A percentile compares a stretch with the other conserved stretches of the same genome.
phyloP scores from a whole-genome alignment of 1,140 invertebrate genomes.

The Heliconius congener region DNA sequence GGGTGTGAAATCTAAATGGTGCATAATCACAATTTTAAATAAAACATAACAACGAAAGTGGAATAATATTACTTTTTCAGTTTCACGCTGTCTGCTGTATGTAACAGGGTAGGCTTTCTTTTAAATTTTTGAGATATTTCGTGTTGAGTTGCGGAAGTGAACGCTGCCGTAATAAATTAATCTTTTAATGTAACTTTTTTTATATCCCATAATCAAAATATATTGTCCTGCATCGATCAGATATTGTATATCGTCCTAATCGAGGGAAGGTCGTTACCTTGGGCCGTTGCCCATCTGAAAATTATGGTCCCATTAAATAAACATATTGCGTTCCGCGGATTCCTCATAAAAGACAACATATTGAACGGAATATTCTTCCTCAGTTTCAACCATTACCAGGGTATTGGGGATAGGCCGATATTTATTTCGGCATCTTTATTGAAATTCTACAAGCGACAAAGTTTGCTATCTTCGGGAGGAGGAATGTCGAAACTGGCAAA shows the following conservation, averaged over 20 bases:
- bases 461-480: slow-evolving; percentile 49
- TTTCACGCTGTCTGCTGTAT: too few species aligned
- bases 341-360: slow-evolving; percentile 68
- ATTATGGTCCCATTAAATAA: slow-evolving; percentile 64
- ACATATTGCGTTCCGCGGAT: slow-evolving; percentile 63
- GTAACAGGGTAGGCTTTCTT: too few species aligned
- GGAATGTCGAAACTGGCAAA: slow-evolving; percentile 46
- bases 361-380: slow-evolving; percentile 52
- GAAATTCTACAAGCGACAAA: slow-evolving; percentile 69
- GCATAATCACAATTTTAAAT: background rate
- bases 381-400: slow-evolving; percentile 43
- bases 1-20: slow-evolving; percentile 5
- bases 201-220: slow-evolving; percentile 9
- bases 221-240: background rate
- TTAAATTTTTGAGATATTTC: too few species aligned
- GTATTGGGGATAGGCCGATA: slow-evolving; percentile 53
- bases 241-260: slow-evolving; percentile 29
- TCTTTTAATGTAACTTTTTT: background rate
- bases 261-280: slow-evolving; percentile 32
- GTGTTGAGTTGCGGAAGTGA: too few species aligned
- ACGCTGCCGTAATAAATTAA: background rate
- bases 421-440: slow-evolving; percentile 70
- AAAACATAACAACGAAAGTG: background rate
- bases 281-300: slow-evolving; percentile 37
- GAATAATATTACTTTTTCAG: too few species aligned